phyloP scores from a whole-genome alignment of 2,113 vertebrate species.

The Helogale parvula region DNA sequence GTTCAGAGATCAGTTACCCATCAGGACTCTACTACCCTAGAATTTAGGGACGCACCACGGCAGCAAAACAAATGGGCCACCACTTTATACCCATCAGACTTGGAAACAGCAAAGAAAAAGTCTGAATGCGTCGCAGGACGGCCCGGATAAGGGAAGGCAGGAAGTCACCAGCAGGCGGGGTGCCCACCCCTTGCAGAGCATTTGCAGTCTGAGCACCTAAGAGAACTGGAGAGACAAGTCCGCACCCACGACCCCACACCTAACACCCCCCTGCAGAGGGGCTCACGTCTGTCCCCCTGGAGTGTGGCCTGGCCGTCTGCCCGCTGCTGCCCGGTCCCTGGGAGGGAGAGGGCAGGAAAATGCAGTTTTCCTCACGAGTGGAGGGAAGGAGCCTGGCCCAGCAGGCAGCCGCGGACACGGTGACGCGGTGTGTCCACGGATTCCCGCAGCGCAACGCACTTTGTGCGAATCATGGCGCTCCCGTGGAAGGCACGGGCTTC shows the following conservation, averaged over 20 bases:
- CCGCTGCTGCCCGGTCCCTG: neutral
- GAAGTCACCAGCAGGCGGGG: rapidly evolving
- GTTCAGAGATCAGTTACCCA: neutral
- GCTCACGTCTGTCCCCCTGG: no score
- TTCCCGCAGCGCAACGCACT: rapidly evolving
- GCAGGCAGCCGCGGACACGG: rapidly evolving
- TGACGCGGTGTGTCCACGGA: neutral
- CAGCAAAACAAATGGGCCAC: no score
- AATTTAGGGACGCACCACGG: rapidly evolving
- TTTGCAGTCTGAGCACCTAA: neutral
- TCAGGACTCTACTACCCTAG: rapidly evolving
- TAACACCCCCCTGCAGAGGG: rapidly evolving
- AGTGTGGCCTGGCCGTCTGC: neutral
- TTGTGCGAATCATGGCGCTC: rapidly evolving
- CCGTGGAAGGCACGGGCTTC: rapidly evolving
- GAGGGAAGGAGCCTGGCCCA: neutral
- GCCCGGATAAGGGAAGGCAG: neutral
- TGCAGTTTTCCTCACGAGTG: rapidly evolving
- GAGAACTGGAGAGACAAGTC: neutral
- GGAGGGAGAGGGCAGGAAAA: neutral
- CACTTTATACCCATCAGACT: no score
- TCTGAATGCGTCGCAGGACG: rapidly evolving
- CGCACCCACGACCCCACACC: rapidly evolving
- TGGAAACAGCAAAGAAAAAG: neutral
- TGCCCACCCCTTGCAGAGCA: neutral